Evolutionary conservation across 2,797 vertebrate species (phyloP).

Genomic region (Pogoniulus pusillus): DNA sequence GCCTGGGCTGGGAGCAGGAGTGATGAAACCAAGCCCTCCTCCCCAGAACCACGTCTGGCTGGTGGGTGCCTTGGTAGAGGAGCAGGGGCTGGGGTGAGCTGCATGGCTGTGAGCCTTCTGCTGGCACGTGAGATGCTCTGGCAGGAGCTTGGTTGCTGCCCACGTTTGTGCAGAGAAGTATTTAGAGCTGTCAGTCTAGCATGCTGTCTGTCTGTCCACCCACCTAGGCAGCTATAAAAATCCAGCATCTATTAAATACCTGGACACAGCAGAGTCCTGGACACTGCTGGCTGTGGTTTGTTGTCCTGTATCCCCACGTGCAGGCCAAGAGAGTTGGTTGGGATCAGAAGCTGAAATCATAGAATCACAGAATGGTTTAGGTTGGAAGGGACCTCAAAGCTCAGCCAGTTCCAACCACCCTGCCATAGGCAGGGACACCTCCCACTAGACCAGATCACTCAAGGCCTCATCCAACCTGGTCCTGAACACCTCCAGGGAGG

Average conservation of each 20-base stretch:
- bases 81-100: not conserved
- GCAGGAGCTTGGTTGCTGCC: constrained; percentile 20
- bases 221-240: constrained; percentile 25
- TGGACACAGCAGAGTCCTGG: not conserved
- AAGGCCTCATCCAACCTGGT: no score
- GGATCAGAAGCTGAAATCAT: not conserved
- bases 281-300: not conserved
- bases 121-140: not conserved
- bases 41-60: fast-evolving
- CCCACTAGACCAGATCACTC: no score
- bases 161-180: constrained; percentile 4
- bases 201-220: constrained; percentile 46
- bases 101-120: not conserved
- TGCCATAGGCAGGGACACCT: no score
- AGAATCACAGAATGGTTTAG: no score
- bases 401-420: no score
- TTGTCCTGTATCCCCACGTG: not conserved
- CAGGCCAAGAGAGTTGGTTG: not conserved
- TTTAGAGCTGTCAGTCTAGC: constrained; percentile 53
- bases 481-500: no score
- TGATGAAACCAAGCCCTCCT: not conserved
- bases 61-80: not conserved
- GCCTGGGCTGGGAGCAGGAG: not conserved
- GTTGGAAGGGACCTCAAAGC: no score
- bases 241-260: not conserved